A percentile compares a stretch with the other conserved stretches of the same genome.
These are phyloP conservation scores for Stegodyphus mimosarum DNA, from an alignment of 1,140 invertebrate species.

Conservation along the genomic window DNA sequence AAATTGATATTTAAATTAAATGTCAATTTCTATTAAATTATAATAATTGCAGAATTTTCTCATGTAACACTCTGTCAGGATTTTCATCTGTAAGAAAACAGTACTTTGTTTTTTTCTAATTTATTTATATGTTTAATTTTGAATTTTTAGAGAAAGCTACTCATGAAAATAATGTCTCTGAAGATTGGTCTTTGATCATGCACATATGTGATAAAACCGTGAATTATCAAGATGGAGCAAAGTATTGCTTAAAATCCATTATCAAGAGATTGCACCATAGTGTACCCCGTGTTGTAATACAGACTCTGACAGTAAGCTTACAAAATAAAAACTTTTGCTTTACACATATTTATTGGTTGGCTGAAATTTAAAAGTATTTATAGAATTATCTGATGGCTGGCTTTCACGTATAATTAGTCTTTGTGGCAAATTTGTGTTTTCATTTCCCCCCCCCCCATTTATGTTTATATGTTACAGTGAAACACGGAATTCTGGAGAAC, in stretches of 20 bases:
- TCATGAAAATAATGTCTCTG: slow-evolving; percentile 87
- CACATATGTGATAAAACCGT: slow-evolving; percentile 94
- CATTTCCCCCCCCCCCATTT: too few species aligned
- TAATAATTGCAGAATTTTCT: not conserved
- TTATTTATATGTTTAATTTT: slow-evolving; percentile 4
- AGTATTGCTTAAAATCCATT: slow-evolving; percentile 89
- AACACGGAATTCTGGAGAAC: too few species aligned
- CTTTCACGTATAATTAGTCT: too few species aligned
- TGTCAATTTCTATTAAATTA: not conserved
- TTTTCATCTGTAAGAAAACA: too few species aligned
- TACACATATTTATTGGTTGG: not conserved
- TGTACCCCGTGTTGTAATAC: slow-evolving; percentile 93
- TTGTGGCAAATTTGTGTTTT: too few species aligned
- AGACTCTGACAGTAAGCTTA: slow-evolving; percentile 82
- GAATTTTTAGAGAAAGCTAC: slow-evolving; percentile 85
- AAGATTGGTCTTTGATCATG: slow-evolving; percentile 93
- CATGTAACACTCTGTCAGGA: too few species aligned
- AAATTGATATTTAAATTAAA: not conserved
- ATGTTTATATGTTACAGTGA: too few species aligned
- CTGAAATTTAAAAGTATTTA: too few species aligned
- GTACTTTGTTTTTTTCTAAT: not conserved
- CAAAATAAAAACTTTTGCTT: not conserved
- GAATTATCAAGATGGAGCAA: slow-evolving; percentile 77
- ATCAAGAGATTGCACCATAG: slow-evolving; percentile 85
- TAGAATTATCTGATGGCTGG: too few species aligned